These are phyloP conservation scores for Vanacampus margaritifer DNA, from an alignment of 2,113 vertebrate genomes.

Conservation along the genomic window DNA sequence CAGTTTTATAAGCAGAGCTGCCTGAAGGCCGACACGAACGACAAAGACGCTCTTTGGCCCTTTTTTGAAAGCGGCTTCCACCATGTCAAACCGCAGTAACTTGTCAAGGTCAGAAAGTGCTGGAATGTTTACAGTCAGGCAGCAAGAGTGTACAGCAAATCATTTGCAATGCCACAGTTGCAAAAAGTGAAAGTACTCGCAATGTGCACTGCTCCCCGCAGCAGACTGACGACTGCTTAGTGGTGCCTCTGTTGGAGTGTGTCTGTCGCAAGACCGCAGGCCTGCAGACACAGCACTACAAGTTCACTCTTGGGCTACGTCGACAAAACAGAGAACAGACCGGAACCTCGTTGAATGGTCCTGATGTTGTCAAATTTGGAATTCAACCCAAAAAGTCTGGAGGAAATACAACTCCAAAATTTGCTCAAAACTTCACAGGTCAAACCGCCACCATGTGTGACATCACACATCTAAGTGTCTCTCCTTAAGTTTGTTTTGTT, in stretches of 20 bases:
- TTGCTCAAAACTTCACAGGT: too few relatives aligned
- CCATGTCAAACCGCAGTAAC: constrained; percentile 12
- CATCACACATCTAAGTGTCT: too few relatives aligned
- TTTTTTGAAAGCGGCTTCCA: constrained; percentile 18
- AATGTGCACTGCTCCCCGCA: constrained; percentile 31
- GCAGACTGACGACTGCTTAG: constrained; percentile 22
- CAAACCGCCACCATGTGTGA: too few relatives aligned
- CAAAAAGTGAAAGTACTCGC: constrained; percentile 37
- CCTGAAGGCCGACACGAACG: constrained; percentile 5
- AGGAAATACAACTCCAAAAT: too few relatives aligned
- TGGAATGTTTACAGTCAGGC: constrained; percentile 39
- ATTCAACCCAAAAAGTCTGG: too few relatives aligned
- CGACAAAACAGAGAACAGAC: neutral
- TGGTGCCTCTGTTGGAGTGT: constrained; percentile 34
- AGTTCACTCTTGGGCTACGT: neutral
- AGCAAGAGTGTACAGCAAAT: constrained; percentile 38
- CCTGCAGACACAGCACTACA: constrained; percentile 12
- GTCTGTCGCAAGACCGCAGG: constrained; percentile 43
- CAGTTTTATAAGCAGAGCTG: constrained; percentile 5
- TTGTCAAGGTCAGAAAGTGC: constrained; percentile 27
- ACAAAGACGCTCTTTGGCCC: neutral
- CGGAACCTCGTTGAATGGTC: too few relatives aligned
- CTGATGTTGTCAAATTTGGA: too few relatives aligned
- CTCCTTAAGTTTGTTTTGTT: too few relatives aligned
- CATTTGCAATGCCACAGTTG: constrained; percentile 29